Evolutionary conservation across 1,140 invertebrate species (phyloP).

Genomic region (Steinernema khuongi): DNA sequence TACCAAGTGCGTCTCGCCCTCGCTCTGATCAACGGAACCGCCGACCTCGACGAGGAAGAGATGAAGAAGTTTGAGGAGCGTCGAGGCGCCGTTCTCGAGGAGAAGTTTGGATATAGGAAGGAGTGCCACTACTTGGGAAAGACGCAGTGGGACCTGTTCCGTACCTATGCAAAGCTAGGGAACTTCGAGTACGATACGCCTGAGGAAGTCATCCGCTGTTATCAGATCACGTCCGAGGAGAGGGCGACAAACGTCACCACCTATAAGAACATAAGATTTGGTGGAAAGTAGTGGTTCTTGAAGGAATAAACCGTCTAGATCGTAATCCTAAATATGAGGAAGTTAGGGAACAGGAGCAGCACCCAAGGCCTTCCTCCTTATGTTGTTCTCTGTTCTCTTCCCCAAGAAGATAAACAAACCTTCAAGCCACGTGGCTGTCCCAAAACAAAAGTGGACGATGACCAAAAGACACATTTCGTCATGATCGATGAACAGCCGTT

Average conservation of each 20-base stretch:
- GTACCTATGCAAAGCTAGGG: neutral
- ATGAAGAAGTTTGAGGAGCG: constrained; percentile 68
- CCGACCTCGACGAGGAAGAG: constrained; percentile 66
- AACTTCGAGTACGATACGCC: neutral
- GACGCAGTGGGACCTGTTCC: neutral
- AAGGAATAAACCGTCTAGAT: neutral
- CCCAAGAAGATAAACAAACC: too few species aligned
- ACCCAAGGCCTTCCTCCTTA: too few species aligned
- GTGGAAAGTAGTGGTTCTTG: neutral
- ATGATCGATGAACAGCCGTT: neutral
- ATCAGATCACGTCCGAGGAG: neutral
- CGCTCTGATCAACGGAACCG: constrained; percentile 66
- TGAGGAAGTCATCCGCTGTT: neutral
- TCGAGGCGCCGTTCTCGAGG: constrained; percentile 60
- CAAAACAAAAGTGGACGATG: too few species aligned
- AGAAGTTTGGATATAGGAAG: neutral
- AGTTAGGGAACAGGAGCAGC: too few species aligned
- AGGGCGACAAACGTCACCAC: neutral
- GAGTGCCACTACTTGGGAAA: neutral
- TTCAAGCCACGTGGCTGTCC: too few species aligned
- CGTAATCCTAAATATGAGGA: too few species aligned
- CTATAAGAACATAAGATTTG: neutral
- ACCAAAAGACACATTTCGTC: too few species aligned
- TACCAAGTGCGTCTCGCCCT: constrained; percentile 71
- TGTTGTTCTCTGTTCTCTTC: too few species aligned